A percentile compares a stretch with the other conserved stretches of the same genome.
phyloP scores from a whole-genome alignment of 2,113 vertebrate species.

The Vireo altiloquus region DNA sequence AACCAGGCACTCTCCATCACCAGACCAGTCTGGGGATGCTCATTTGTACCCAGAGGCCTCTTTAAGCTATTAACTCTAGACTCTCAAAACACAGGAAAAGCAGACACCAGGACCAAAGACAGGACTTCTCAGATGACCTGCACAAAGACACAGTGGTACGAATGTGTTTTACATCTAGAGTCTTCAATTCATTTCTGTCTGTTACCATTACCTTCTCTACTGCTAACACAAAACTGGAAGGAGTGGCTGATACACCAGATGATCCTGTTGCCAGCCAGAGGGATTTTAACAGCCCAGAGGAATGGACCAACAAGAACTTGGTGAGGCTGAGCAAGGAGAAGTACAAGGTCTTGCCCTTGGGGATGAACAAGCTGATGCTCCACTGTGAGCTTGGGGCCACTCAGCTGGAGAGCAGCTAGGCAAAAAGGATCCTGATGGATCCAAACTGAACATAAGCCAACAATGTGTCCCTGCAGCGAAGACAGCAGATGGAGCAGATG shows the following conservation, averaged over 20 bases:
- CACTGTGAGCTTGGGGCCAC: fast-evolving
- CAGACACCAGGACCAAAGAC: background rate
- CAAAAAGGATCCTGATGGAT: background rate
- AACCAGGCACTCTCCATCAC: background rate
- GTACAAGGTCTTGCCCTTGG: background rate
- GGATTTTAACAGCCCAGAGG: background rate
- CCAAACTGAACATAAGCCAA: background rate
- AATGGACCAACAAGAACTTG: background rate
- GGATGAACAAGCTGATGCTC: background rate
- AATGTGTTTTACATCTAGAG: background rate
- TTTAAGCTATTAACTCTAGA: background rate
- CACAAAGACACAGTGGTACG: background rate
- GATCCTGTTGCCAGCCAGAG: background rate
- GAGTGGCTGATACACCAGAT: background rate
- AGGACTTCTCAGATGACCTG: background rate
- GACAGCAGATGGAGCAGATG: background rate
- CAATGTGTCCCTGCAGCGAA: background rate
- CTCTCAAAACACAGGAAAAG: background rate
- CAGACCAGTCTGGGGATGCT: background rate
- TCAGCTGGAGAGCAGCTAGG: background rate
- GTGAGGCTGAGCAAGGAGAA: background rate
- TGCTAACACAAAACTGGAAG: background rate
- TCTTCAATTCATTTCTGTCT: background rate
- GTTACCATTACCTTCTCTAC: background rate
- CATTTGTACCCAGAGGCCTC: background rate